phyloP scores from a whole-genome alignment of 2,797 vertebrate species.

The Oryzias dopingdopingensis region DNA sequence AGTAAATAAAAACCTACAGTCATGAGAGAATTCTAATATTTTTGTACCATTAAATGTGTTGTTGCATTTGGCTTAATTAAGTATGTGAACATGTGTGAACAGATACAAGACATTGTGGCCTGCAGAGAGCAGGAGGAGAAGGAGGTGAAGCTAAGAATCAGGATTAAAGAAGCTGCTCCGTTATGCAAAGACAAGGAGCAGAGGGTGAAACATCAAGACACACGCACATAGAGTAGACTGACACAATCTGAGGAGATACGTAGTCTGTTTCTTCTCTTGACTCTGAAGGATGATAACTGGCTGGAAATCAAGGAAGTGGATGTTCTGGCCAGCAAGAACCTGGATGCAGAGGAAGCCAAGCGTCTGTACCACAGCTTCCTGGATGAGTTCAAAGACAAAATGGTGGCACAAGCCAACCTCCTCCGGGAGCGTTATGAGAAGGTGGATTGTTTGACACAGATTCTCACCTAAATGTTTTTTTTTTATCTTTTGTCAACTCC shows the following conservation, averaged over 20 bases:
- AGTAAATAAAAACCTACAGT: too few species aligned
- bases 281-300: constrained; percentile 33
- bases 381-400: constrained; percentile 2
- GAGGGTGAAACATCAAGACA: constrained; percentile 22
- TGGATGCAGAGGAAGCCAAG: constrained; percentile 17
- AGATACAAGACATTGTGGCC: constrained; percentile 36
- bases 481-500: too few species aligned
- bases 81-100: not conserved
- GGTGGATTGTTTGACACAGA: constrained; percentile 23
- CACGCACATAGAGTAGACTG: not conserved
- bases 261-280: too few species aligned
- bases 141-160: constrained; percentile 28
- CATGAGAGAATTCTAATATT: too few species aligned
- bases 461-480: too few species aligned
- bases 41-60: too few species aligned
- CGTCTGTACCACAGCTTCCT: constrained; percentile 29
- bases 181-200: constrained; percentile 7
- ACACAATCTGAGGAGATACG: not conserved
- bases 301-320: constrained; percentile 45
- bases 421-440: constrained; percentile 31
- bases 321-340: constrained; percentile 26
- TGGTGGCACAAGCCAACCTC: constrained; percentile 15
- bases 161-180: not conserved
- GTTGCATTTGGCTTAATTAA: too few species aligned
- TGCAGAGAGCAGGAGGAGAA: constrained; percentile 35